phyloP scores from a whole-genome alignment of 2,113 vertebrate genomes.

The Diphyllodes magnificus region DNA sequence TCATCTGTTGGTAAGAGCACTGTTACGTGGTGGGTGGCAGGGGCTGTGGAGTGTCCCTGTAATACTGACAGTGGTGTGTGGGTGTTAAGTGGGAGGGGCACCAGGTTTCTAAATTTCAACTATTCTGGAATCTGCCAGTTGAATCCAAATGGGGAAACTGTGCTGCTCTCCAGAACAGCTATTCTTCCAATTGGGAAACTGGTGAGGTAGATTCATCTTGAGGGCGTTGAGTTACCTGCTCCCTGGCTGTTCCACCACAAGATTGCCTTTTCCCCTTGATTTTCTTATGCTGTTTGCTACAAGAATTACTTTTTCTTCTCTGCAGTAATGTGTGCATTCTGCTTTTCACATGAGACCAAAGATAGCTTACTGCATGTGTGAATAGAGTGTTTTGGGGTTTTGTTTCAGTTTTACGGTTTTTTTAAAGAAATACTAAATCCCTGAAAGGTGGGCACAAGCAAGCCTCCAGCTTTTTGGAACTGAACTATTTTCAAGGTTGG shows the following conservation, averaged over 20 bases:
- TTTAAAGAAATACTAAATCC: background rate
- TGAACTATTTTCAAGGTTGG: background rate
- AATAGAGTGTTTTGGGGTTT: background rate
- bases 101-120: background rate
- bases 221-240: background rate
- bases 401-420: background rate
- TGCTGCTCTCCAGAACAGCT: background rate
- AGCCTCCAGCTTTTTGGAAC: background rate
- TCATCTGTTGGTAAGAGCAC: slow-evolving; percentile 77
- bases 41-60: background rate
- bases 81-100: background rate
- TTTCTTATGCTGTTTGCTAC: background rate
- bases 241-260: background rate
- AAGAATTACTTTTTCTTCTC: background rate
- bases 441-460: background rate
- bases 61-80: background rate
- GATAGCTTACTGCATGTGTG: background rate
- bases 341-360: background rate
- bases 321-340: background rate
- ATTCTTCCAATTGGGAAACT: background rate
- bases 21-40: background rate
- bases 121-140: background rate
- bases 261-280: background rate
- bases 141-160: background rate
- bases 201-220: background rate